phyloP scores from a whole-genome alignment of 2,888 invertebrate species.

The Branchellion lobata region DNA sequence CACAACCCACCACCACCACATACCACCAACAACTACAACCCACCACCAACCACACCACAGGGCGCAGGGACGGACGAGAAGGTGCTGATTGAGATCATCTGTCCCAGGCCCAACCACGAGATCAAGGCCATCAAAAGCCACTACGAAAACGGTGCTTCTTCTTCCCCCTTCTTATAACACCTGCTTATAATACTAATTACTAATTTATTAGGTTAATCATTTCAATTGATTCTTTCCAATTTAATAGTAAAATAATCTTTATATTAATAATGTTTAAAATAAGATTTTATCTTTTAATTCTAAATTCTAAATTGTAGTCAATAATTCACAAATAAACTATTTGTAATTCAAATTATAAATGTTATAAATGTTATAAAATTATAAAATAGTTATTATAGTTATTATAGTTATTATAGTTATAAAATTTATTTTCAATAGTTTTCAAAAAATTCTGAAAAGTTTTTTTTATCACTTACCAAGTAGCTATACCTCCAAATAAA shows the following conservation, averaged over 20 bases:
- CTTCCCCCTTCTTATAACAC: background rate
- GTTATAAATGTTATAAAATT: too few relatives aligned
- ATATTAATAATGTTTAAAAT: background rate
- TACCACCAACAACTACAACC: too few relatives aligned
- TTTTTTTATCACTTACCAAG: too few relatives aligned
- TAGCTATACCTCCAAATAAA: too few relatives aligned
- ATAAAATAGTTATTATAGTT: too few relatives aligned
- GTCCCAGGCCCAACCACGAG: slow-evolving; percentile 65
- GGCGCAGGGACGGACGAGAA: slow-evolving; percentile 85
- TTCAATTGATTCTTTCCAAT: background rate
- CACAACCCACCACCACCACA: too few relatives aligned
- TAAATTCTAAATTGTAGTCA: too few relatives aligned
- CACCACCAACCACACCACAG: slow-evolving; percentile 51
- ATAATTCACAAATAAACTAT: too few relatives aligned
- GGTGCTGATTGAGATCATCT: slow-evolving; percentile 79
- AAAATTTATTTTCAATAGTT: too few relatives aligned
- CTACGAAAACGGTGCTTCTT: slow-evolving; percentile 53
- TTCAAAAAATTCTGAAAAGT: too few relatives aligned
- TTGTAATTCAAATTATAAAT: too few relatives aligned
- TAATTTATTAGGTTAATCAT: background rate
- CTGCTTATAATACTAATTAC: background rate
- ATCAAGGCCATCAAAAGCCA: slow-evolving; percentile 70
- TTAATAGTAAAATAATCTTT: background rate
- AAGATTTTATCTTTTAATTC: background rate
- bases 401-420: too few relatives aligned